Evolutionary conservation across 2,113 vertebrate genomes (phyloP).

Genomic region (Varanus salvator): DNA sequence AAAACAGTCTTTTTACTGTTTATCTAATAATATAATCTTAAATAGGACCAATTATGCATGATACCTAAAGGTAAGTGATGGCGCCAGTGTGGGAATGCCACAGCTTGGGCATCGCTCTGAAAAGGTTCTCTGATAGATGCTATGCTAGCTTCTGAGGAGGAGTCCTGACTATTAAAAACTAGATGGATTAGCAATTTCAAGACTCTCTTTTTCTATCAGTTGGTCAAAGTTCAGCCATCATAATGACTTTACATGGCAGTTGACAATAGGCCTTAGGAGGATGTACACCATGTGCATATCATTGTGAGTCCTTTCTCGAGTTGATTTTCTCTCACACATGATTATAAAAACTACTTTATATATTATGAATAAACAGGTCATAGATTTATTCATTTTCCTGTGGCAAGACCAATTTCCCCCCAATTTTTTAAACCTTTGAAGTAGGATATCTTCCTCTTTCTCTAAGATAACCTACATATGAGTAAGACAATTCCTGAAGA

Average conservation of each 20-base stretch:
- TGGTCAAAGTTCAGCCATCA: neutral
- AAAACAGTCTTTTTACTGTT: no score
- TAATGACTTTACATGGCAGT: neutral
- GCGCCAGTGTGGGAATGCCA: neutral
- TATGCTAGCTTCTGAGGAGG: neutral
- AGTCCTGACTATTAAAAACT: neutral
- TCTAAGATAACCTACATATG: neutral
- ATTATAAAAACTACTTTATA: neutral
- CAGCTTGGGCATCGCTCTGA: neutral
- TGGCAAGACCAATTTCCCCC: neutral
- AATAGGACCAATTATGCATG: neutral
- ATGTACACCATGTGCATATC: neutral
- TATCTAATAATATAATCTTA: neutral
- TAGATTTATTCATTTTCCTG: neutral
- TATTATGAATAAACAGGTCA: neutral
- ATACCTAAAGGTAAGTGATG: neutral
- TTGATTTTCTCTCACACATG: neutral
- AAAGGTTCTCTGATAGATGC: neutral
- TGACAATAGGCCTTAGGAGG: neutral
- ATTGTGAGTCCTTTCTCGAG: neutral
- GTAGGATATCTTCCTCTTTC: neutral
- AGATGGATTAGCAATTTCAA: neutral
- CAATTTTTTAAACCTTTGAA: no score
- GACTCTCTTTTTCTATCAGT: neutral
- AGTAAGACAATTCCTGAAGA: no score